phyloP scores from a whole-genome alignment of 2,113 vertebrate species.

The Piaya cayana region DNA sequence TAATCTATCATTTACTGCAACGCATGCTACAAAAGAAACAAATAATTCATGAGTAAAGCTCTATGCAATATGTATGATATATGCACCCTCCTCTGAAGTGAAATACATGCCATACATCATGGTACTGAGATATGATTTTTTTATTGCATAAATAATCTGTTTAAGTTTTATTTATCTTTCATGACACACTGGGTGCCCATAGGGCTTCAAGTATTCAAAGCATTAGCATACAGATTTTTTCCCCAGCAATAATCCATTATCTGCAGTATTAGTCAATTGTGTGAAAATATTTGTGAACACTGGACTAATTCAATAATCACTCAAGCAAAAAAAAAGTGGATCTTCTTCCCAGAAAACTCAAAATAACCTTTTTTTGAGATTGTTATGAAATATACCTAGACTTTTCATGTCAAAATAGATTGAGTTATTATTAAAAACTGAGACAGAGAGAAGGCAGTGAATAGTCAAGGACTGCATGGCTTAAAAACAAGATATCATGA shows the following conservation, averaged over 20 bases:
- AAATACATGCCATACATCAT: not conserved
- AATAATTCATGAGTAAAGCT: slow-evolving; percentile 22
- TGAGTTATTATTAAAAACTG: not conserved
- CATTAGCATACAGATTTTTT: not conserved
- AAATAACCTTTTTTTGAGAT: not conserved
- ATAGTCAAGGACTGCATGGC: not conserved
- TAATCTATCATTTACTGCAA: not conserved
- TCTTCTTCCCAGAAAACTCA: not conserved
- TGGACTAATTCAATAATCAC: fast-evolving
- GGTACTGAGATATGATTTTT: not conserved
- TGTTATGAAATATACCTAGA: not conserved
- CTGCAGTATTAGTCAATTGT: not conserved
- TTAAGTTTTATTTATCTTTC: slow-evolving; percentile 11
- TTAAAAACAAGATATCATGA: not conserved
- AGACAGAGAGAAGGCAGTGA: not conserved
- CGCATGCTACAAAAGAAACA: not conserved
- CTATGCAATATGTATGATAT: not conserved
- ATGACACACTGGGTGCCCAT: not conserved
- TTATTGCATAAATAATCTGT: not conserved
- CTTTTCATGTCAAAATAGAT: not conserved
- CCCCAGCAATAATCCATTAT: not conserved
- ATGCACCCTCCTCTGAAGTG: not conserved
- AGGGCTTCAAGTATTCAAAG: not conserved
- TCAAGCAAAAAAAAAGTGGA: not conserved
- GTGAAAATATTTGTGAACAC: not conserved